These are phyloP conservation scores for Blennius ocellaris DNA, from an alignment of 2,113 vertebrate species.

Conservation along the genomic window DNA sequence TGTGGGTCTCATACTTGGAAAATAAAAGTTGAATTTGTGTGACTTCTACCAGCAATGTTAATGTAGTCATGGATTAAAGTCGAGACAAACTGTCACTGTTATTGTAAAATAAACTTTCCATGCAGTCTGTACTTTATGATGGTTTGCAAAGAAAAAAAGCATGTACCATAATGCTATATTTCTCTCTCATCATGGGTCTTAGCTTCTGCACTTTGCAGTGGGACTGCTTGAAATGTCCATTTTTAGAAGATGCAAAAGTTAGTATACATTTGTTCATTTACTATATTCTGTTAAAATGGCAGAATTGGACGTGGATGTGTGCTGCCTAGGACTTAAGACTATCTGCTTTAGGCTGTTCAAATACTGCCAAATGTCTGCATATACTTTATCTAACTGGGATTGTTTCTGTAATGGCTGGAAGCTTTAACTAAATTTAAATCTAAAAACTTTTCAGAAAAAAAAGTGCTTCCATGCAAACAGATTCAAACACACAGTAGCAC, in stretches of 20 bases:
- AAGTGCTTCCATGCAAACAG: background rate
- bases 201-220: too few relatives aligned
- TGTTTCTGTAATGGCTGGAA: background rate
- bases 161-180: background rate
- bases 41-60: too few relatives aligned
- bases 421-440: background rate
- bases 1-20: too few relatives aligned
- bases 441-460: background rate
- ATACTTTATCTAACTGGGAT: background rate
- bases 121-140: background rate
- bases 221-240: too few relatives aligned
- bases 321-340: background rate
- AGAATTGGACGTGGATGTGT: background rate
- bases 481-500: background rate
- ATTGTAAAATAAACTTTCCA: background rate
- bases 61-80: too few relatives aligned
- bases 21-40: too few relatives aligned
- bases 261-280: too few relatives aligned
- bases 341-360: too few relatives aligned
- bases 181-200: slow-evolving; percentile 15
- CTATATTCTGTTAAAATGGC: too few relatives aligned
- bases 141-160: background rate
- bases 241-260: too few relatives aligned
- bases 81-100: too few relatives aligned
- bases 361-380: background rate